Evolutionary conservation across 2,888 invertebrate genomes (phyloP), one percentile per base, ranked within the genome.

Genomic region (Microdon myrmicae): DNA sequence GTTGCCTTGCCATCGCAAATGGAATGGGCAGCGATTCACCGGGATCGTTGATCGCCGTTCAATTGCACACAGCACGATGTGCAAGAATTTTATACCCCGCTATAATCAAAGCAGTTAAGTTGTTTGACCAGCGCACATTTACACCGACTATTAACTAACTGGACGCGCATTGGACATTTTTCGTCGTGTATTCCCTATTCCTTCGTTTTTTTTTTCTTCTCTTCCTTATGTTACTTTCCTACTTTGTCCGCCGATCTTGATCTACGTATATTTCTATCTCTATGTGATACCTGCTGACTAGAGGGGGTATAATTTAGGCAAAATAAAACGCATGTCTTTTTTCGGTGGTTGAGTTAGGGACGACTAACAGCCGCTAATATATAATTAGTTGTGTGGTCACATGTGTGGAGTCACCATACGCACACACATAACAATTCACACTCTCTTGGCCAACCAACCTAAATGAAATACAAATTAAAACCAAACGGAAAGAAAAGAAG

Each of bases 391-490:
- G n/a, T n/a, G n/a, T n/a, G n/a, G n/a, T n/a, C n/a, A n/a, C n/a
- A n/a, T n/a, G n/a, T n/a, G n/a, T n/a, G n/a, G n/a, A n/a, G n/a
- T n/a, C n/a, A n/a, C 9, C 23, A 32, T 20, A 9, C 20, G 20
- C 14, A 20, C 8, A 31, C 12, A 31, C 23, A 35, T 17, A 34
- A 16, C 6, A 19, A 19, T 8, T 17, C 35, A 37, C 20, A 37
- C 37, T 47, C 7, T 26, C 35, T 41, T 35, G 53, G 53, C 48
- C 58, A 64, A 64, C 58, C 61, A 51, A 43, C 43, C 37, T 51
- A 64, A 47, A 58, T 41, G 47, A 44, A 38, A 49, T 29, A 20
- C n/a, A 28, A 22, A 44, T 48, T 47, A 23, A 35, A 10, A n/a
- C n/a, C n/a, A n/a, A 17, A 12, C 16, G 1, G 7, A 14, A 25